phyloP scores from a whole-genome alignment of 2,113 vertebrate species.

The Vidua macroura region DNA sequence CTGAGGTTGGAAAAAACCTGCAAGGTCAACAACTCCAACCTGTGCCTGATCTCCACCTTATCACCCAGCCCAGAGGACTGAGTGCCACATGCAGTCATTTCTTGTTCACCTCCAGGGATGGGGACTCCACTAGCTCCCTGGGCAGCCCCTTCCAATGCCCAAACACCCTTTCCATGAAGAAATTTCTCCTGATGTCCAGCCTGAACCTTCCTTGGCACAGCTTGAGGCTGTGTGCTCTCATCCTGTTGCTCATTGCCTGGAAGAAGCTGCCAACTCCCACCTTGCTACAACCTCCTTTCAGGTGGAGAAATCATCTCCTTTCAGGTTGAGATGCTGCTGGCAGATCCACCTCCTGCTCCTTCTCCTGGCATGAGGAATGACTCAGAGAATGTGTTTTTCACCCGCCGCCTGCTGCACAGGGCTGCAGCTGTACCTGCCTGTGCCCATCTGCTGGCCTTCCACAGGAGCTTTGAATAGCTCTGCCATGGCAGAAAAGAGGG shows the following conservation, averaged over 20 bases:
- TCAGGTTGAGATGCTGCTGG: neutral
- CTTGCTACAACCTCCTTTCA: neutral
- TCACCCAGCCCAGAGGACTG: neutral
- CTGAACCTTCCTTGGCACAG: neutral
- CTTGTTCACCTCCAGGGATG: neutral
- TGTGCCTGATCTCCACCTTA: rapidly evolving
- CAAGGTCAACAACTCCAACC: rapidly evolving
- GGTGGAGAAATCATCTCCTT: neutral
- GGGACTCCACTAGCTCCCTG: neutral
- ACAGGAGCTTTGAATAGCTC: neutral
- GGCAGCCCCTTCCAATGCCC: neutral
- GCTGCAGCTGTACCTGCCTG: neutral
- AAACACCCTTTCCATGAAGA: neutral
- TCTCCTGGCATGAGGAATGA: neutral
- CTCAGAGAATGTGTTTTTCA: neutral
- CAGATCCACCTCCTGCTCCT: neutral
- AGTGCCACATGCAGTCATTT: neutral
- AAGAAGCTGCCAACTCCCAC: neutral
- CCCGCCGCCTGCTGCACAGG: neutral
- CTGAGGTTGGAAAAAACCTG: neutral
- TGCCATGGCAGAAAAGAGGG: neutral
- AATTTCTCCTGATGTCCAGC: neutral
- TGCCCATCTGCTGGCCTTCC: neutral
- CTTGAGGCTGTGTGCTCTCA: neutral
- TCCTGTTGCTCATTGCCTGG: rapidly evolving